Percentiles rank a stretch among this genome's conserved stretches.
phyloP scores from a whole-genome alignment of 2,797 vertebrate species.

The Fundulus diaphanus region DNA sequence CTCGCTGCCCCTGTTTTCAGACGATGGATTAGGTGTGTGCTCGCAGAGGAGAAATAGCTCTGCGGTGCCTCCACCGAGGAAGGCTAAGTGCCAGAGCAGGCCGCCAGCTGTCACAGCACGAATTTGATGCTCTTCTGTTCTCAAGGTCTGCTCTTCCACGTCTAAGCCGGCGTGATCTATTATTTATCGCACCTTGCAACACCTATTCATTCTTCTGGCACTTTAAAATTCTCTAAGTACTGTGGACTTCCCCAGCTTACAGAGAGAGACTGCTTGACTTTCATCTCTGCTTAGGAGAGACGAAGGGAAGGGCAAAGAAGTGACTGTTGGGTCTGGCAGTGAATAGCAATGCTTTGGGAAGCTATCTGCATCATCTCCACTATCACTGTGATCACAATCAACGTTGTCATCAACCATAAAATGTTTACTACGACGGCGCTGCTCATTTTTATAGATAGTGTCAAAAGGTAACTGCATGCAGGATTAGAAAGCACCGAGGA shows the following conservation, averaged over 20 bases:
- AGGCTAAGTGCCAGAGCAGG: conserved; percentile 30
- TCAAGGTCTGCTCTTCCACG: conserved; percentile 66
- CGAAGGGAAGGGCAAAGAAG: conserved; percentile 34
- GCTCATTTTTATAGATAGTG: conserved; percentile 36
- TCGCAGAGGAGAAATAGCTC: conserved; percentile 34
- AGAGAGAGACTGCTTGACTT: conserved; percentile 51
- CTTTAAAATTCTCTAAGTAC: conserved; percentile 69
- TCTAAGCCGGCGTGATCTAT: conserved; percentile 66
- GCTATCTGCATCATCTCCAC: conserved; percentile 46
- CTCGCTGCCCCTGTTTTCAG: conserved; percentile 45
- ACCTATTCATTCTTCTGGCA: conserved; percentile 71
- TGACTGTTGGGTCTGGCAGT: conserved; percentile 25
- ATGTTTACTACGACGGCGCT: conserved; percentile 45
- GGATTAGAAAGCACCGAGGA: conserved; percentile 37
- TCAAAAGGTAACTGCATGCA: conserved; percentile 25
- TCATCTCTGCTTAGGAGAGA: conserved; percentile 49
- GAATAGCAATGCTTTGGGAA: conserved; percentile 59
- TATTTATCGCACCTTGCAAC: conserved; percentile 69
- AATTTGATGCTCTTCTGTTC: conserved; percentile 64
- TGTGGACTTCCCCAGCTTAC: conserved; percentile 42
- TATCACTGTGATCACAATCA: conserved; percentile 22
- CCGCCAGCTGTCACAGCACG: conserved; percentile 64
- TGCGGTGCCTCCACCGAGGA: conserved; percentile 28
- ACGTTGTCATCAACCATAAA: conserved; percentile 45
- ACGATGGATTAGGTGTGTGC: conserved; percentile 60